Evolutionary conservation across 2,797 vertebrate species (phyloP).

Genomic region (Pipistrellus nathusii): DNA sequence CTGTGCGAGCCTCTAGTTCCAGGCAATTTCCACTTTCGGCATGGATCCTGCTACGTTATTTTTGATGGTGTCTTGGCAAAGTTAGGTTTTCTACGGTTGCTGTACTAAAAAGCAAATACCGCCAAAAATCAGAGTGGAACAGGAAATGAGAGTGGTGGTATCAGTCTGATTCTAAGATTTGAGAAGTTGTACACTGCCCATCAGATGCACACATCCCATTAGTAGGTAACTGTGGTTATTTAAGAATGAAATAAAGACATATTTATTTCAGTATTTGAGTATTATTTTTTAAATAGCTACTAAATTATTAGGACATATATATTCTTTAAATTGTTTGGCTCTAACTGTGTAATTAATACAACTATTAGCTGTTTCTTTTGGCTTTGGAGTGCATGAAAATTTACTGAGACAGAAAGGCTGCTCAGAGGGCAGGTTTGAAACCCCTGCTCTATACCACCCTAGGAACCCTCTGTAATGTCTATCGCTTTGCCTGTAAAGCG

Average conservation of each 20-base stretch:
- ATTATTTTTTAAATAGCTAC: conserved; percentile 45
- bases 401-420: not conserved
- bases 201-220: not conserved
- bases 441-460: not conserved
- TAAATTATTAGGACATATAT: not conserved
- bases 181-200: not conserved
- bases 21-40: not conserved
- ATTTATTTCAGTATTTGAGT: not conserved
- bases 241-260: conserved; percentile 24
- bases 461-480: not conserved
- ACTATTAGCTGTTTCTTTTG: conserved; percentile 51
- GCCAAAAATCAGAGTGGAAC: conserved; percentile 27
- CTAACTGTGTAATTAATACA: not conserved
- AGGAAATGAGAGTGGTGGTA: not conserved
- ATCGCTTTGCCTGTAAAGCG: not conserved
- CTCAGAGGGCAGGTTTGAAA: not conserved
- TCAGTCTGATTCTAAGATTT: not conserved
- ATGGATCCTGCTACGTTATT: not conserved
- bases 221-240: not conserved
- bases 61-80: not conserved
- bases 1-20: not conserved
- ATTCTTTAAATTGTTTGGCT: conserved; percentile 3
- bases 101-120: conserved; percentile 18
- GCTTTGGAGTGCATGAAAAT: not conserved
- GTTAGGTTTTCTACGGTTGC: conserved; percentile 3